Evolutionary conservation across 2,888 invertebrate genomes (phyloP).

Genomic region (Ischnus inquisitorius): DNA sequence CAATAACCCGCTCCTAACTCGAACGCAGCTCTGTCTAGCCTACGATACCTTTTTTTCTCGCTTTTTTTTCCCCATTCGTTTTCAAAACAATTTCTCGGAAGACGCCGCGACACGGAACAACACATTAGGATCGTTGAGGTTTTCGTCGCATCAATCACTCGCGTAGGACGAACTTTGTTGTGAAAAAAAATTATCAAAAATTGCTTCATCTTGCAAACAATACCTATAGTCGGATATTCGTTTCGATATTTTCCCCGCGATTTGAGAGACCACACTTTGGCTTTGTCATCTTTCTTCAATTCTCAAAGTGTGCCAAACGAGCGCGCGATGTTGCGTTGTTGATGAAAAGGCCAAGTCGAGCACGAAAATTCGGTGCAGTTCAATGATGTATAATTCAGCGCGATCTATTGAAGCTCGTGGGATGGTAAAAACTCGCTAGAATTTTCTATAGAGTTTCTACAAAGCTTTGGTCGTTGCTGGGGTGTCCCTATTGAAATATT

Average conservation of each 20-base stretch:
- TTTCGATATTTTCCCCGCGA: neutral
- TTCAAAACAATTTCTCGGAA: neutral
- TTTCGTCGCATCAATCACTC: neutral
- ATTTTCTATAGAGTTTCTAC: neutral
- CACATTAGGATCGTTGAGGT: neutral
- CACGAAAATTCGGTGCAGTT: neutral
- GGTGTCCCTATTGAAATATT: conserved; percentile 44
- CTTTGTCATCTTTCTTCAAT: neutral
- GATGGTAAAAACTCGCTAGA: conserved; percentile 5
- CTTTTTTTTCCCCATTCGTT: conserved; percentile 5
- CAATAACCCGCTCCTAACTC: neutral
- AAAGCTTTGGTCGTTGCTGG: conserved; percentile 14
- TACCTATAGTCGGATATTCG: neutral
- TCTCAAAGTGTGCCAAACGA: neutral
- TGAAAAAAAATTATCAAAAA: neutral
- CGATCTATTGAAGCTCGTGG: conserved; percentile 19
- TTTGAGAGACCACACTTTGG: neutral
- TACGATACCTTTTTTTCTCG: neutral
- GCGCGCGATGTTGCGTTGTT: neutral
- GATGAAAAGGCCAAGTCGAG: neutral
- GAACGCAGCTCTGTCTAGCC: neutral
- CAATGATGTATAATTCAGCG: conserved; percentile 1
- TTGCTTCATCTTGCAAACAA: neutral
- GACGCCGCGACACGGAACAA: conserved; percentile 10
- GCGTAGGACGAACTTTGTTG: neutral